These are phyloP conservation scores for Lordiphosa stackelbergi DNA, from an alignment of 1,140 invertebrate species.

Conservation along the genomic window DNA sequence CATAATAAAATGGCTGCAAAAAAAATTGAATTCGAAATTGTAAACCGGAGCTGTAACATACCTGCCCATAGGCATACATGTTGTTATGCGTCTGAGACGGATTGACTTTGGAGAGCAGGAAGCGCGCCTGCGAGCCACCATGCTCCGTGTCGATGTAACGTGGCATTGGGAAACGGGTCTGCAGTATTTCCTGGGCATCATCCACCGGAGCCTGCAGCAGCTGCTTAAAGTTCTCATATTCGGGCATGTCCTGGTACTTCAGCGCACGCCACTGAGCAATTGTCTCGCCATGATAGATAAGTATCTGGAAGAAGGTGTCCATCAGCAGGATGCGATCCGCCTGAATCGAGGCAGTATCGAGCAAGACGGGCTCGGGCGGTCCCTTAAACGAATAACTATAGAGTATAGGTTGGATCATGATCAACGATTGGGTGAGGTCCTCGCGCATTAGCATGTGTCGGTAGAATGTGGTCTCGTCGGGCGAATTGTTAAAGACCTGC, in stretches of 20 bases:
- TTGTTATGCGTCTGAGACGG: slow-evolving; percentile 99
- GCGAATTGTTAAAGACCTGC: slow-evolving; percentile 99
- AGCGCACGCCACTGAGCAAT: slow-evolving; percentile 97
- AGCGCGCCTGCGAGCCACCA: slow-evolving; percentile 98
- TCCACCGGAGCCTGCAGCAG: slow-evolving; percentile 96
- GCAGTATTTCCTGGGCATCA: slow-evolving; percentile 97
- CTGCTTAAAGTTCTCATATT: slow-evolving; percentile 98
- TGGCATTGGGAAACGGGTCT: slow-evolving; percentile 97
- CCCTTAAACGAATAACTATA: slow-evolving; percentile 99
- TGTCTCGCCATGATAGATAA: slow-evolving; percentile 99
- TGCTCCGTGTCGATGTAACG: slow-evolving; percentile 99
- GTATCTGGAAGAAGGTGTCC: slow-evolving; percentile 99
- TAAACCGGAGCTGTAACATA: slow-evolving; percentile 78
- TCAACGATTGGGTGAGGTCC: slow-evolving; percentile 97
- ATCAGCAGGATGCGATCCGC: slow-evolving; percentile 98
- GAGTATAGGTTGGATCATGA: slow-evolving; percentile 99
- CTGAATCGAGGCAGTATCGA: slow-evolving; percentile 98
- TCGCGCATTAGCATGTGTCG: slow-evolving; percentile 98
- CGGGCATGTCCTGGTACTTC: slow-evolving; percentile 96
- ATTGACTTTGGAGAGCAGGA: slow-evolving; percentile 99
- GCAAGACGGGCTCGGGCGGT: slow-evolving; percentile 96
- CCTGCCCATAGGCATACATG: slow-evolving; percentile 93
- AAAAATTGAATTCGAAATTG: slow-evolving; percentile 10
- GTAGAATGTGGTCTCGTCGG: slow-evolving; percentile 99
- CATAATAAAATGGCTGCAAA: slow-evolving; percentile 11